phyloP scores from a whole-genome alignment of 1,140 invertebrate species.

The Hydropsyche tenuis region DNA sequence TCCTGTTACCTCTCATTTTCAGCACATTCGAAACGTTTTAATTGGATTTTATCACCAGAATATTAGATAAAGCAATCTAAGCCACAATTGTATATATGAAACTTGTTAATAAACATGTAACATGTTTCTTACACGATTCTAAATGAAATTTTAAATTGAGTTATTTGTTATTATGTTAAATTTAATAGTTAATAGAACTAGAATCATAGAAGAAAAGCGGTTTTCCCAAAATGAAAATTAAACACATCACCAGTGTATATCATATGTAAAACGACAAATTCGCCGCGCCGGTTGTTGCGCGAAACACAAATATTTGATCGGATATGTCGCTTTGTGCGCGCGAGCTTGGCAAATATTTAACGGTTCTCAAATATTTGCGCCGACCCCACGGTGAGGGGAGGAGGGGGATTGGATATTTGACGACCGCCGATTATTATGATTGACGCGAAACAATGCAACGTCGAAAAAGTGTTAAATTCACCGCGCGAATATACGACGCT shows the following conservation, averaged over 20 bases:
- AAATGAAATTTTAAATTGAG: no score
- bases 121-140: no score
- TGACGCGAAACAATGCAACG: slow-evolving; percentile 7
- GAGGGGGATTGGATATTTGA: neutral
- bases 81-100: no score
- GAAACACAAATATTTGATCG: slow-evolving; percentile 30
- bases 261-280: neutral
- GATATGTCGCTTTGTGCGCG: slow-evolving; percentile 26
- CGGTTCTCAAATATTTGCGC: slow-evolving; percentile 29
- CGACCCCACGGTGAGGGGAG: neutral
- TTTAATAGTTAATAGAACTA: no score
- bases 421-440: slow-evolving; percentile 21
- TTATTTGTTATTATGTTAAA: no score
- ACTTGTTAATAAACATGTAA: no score
- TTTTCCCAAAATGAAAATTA: no score
- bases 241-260: neutral
- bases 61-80: no score
- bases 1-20: neutral
- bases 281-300: neutral
- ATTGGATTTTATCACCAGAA: slow-evolving; percentile 43
- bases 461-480: no score
- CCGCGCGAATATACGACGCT: no score
- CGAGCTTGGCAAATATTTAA: slow-evolving; percentile 21
- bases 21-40: slow-evolving; percentile 43
- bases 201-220: no score